Evolutionary conservation across 2,113 vertebrate species (phyloP).

Genomic region (Pteruthius melanotis): DNA sequence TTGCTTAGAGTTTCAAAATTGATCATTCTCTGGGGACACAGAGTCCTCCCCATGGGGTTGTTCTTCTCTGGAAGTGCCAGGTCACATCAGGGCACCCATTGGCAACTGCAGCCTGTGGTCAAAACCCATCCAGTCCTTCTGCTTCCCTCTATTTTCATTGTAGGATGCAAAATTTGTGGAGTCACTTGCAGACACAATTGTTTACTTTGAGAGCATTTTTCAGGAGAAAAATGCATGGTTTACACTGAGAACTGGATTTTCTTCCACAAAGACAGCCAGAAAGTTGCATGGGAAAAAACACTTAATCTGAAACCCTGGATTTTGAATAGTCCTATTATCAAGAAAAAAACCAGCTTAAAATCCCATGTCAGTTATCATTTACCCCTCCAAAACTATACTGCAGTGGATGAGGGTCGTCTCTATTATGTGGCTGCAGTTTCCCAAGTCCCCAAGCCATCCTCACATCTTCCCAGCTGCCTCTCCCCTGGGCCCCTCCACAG

Average conservation of each 20-base stretch:
- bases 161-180: background rate
- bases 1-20: background rate
- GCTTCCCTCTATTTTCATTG: background rate
- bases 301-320: background rate
- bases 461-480: background rate
- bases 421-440: background rate
- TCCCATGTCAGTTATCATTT: background rate
- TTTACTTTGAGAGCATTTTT: background rate
- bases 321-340: background rate
- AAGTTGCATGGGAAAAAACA: background rate
- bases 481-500: accelerated
- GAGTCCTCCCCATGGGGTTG: background rate
- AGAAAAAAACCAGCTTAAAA: background rate
- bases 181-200: background rate
- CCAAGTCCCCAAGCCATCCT: accelerated
- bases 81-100: accelerated
- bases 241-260: background rate
- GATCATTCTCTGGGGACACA: background rate
- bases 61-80: background rate
- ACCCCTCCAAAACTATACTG: background rate
- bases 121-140: too few relatives aligned
- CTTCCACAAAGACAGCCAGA: background rate
- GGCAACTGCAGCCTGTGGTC: accelerated
- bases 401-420: background rate
- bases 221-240: background rate